Base-by-base conservation (phyloP, 2,888 invertebrate species). In the Atethmia centrago region DNA sequence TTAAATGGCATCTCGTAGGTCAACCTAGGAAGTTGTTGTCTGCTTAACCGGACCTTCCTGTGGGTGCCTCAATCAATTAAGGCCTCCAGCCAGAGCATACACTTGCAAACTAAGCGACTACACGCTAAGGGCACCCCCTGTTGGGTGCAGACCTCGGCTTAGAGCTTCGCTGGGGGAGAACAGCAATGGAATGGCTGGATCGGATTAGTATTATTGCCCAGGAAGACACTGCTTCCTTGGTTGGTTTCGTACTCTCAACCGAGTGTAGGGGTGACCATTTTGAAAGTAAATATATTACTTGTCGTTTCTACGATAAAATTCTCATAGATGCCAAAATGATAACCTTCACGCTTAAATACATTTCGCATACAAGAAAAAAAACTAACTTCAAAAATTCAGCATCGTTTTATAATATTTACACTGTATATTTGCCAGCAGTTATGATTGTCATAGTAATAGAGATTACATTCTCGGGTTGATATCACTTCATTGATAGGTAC, bases 341-440 rank as follows among this genome's bases (percentile, higher is more conserved):
- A 49, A 74, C 16, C 21, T 72, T 51, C 31, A 45, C 65, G 25
- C 12, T 21, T 21, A 25, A 69, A 76, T 31, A 9, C 0, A 45
- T 45, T 72, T 76, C 12, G 16, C 3, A 7, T 51, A 28, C 10
- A 21, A 7, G 42, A 45, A 25, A 76, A 72, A 3, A 31, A 62
- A 53, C 14, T 76, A 77, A 47, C 31, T 19, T 19, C 7, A 62
- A 62, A 42, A 36, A 61, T 12, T n/a, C 16, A 5, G 19, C 10
- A n/a, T 21, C 8, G 8, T 51, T 51, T 16, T 16, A 51, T 51
- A 67, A 69, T 69, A 68, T 42, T 51, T 69, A 42, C 28, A 68
- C 4, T 67, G 16, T 51, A 31, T 25, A 55, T 55, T 25, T 42
- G 9, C 8, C 1, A 70, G 16, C n/a, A 28, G 40, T 28, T 21